A percentile compares a stretch with the other conserved stretches of the same genome.
Evolutionary conservation across 2,113 vertebrate species (phyloP).

Genomic region (Tragelaphus strepsiceros): DNA sequence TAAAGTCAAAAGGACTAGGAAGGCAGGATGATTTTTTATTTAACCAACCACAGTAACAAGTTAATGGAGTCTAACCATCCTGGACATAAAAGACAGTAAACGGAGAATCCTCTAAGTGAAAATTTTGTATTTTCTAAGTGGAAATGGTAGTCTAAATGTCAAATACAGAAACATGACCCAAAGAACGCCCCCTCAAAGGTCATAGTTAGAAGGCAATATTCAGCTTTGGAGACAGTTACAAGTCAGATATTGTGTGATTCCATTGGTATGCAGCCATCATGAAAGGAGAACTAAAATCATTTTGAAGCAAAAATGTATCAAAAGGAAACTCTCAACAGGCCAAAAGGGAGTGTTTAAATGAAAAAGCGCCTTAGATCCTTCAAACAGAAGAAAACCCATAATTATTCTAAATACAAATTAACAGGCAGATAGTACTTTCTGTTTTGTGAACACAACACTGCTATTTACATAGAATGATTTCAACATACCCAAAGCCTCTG

Average conservation of each 20-base stretch:
- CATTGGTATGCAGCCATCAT: slow-evolving; percentile 49
- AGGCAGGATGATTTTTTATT: slow-evolving; percentile 6
- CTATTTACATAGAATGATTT: slow-evolving; percentile 51
- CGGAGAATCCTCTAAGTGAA: slow-evolving; percentile 68
- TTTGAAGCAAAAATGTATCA: slow-evolving; percentile 69
- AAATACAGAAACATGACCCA: slow-evolving; percentile 73
- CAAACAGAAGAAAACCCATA: slow-evolving; percentile 38
- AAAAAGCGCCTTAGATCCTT: slow-evolving; percentile 46
- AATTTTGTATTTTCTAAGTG: slow-evolving; percentile 72
- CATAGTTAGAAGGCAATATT: slow-evolving; percentile 75
- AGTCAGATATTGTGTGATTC: slow-evolving; percentile 48
- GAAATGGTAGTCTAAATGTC: slow-evolving; percentile 80
- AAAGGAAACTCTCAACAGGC: slow-evolving; percentile 49
- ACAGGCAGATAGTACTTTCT: background rate
- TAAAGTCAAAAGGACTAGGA: slow-evolving; percentile 35
- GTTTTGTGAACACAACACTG: slow-evolving; percentile 15
- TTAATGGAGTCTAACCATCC: slow-evolving; percentile 70
- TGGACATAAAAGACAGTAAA: slow-evolving; percentile 65
- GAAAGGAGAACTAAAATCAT: slow-evolving; percentile 57
- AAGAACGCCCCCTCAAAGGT: slow-evolving; percentile 77
- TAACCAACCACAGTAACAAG: slow-evolving; percentile 65
- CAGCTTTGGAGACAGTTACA: slow-evolving; percentile 71
- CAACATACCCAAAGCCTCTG: slow-evolving; percentile 90
- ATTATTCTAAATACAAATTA: slow-evolving; percentile 59
- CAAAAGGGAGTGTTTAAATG: slow-evolving; percentile 54